Base-by-base conservation (phyloP, 2,888 invertebrate species). In the Mythimna loreyi region DNA sequence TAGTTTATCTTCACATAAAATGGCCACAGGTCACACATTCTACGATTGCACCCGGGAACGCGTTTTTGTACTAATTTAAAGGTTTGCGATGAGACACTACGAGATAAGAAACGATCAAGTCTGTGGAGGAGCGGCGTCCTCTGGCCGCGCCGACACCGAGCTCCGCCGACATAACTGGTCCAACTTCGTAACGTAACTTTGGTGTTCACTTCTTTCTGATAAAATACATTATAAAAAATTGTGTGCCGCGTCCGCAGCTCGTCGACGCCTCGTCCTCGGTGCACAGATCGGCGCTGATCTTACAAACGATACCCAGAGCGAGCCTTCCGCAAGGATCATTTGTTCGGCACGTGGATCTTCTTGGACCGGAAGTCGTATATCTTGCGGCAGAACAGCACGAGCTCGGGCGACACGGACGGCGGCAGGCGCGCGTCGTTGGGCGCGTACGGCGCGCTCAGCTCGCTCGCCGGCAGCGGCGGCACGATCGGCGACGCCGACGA, bases 281-380 rank as follows among this genome's bases (percentile, higher is more conserved):
- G 75, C 69, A 67, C 64, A 74, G 78, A 82, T 80, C 77, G 77
- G 72, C 82, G 75, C 80, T 79, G 86, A 80, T 81, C 75, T 83
- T 72, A 78, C 68, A 67, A 84, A 81, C 80, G 81, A 83, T 78
- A 81, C 83, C 87, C 87, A 78, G 79, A 73, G 55, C 55, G 73
- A 64, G 70, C 49, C 56, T 50, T 25, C 23, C 33, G 45, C 45
- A 55, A 83, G 52, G 83, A 86, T 95, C 95, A 96, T 87, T 96
- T 95, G 90, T 92, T 94, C 58, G 94, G 94, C 19, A 92, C 91
- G 80, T 94, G 94, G 76, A 98, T 96, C 85, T 98, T 96, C 91
- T 98, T 99, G 86, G 98, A 98, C 85, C 99, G 97, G 96, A 98
- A 99, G 95, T 99, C 99, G 96, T 99, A 99, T 72, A 99, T 90